Evolutionary conservation across 2,797 vertebrate genomes (phyloP).

Genomic region (Enteromius afrohamiltoni): DNA sequence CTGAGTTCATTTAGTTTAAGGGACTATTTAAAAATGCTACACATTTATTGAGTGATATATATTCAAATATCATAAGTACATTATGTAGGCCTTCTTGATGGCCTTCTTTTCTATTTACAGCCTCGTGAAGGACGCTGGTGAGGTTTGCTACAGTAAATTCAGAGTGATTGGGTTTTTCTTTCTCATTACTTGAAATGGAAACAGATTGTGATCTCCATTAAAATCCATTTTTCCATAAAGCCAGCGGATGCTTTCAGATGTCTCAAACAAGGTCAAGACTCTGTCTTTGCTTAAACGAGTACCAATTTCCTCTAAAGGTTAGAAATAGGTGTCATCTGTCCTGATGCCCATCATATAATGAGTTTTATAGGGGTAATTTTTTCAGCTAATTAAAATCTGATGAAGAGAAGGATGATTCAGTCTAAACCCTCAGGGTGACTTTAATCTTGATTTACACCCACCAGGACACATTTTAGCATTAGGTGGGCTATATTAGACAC

Average conservation of each 20-base stretch:
- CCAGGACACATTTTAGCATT: neutral
- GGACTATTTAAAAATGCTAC: constrained; percentile 1
- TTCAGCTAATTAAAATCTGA: constrained; percentile 49
- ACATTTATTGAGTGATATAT: neutral
- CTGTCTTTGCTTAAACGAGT: constrained; percentile 17
- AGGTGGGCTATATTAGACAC: neutral
- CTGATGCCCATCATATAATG: constrained; percentile 34
- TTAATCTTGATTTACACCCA: constrained; percentile 26
- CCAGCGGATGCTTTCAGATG: constrained; percentile 9
- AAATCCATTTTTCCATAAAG: constrained; percentile 25
- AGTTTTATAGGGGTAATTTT: constrained; percentile 24
- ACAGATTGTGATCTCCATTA: constrained; percentile 30
- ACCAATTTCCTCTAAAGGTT: neutral
- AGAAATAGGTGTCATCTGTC: constrained; percentile 8
- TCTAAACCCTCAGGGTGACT: constrained; percentile 25
- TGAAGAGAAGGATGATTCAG: constrained; percentile 43
- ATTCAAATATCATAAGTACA: neutral
- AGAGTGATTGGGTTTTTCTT: neutral
- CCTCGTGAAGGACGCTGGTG: neutral
- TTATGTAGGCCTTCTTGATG: constrained; percentile 4
- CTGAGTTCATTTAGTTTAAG: constrained; percentile 21
- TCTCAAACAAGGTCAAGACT: constrained; percentile 37
- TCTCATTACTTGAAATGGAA: constrained; percentile 32
- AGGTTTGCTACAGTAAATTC: constrained; percentile 5
- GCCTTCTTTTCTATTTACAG: constrained; percentile 21